These are phyloP conservation scores for Rhyzopertha dominica DNA, from an alignment of 1,140 invertebrate species.

Conservation along the genomic window DNA sequence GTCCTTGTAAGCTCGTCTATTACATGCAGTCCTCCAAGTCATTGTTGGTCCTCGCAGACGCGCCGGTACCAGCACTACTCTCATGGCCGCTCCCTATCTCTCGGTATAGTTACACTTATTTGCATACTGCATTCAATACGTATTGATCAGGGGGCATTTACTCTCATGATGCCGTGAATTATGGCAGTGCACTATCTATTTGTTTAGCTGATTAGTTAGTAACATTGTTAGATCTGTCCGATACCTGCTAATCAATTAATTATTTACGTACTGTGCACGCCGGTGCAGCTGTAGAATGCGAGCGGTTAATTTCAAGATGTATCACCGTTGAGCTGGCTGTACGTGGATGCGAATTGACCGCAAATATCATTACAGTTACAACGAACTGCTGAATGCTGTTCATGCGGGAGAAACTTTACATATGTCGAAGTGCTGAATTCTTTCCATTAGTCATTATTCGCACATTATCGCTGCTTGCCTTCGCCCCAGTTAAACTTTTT, in stretches of 20 bases:
- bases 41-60: constrained; percentile 21
- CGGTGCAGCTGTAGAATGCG: no score
- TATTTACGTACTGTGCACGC: constrained; percentile 48
- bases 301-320: no score
- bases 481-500: no score
- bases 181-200: constrained; percentile 46
- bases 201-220: constrained; percentile 47
- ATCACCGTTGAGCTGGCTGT: no score
- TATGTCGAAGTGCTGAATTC: no score
- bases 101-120: constrained; percentile 33
- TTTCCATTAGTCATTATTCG: no score
- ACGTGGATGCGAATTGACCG: no score
- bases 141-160: constrained; percentile 42
- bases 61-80: constrained; percentile 17
- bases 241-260: constrained; percentile 48
- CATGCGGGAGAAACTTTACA: no score
- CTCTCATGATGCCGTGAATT: constrained; percentile 44
- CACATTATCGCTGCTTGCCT: no score
- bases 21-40: constrained; percentile 22
- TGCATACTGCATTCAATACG: constrained; percentile 42
- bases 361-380: no score
- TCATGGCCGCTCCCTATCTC: constrained; percentile 14
- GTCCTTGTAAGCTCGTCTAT: no score
- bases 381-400: no score
- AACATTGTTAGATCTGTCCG: constrained; percentile 46